Conservation (phyloP, 2,113 vertebrate genomes). For the Amia ocellicauda region DNA sequence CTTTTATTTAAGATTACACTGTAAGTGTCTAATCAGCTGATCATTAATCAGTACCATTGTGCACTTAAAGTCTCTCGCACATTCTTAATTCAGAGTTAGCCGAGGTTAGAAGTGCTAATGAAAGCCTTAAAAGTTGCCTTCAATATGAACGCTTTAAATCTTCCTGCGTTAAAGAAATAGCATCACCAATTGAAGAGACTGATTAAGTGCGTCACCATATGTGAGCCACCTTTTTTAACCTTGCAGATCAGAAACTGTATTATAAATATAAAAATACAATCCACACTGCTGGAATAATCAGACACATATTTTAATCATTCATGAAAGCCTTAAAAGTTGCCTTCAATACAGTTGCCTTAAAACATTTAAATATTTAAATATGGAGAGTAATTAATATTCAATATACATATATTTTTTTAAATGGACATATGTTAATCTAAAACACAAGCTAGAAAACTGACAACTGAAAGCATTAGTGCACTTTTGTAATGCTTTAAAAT, state of each 20-base stretch:
- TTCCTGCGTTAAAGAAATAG: constrained; percentile 19
- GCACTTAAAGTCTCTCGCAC: constrained; percentile 24
- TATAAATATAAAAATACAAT: too few relatives aligned
- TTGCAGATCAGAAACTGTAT: too few relatives aligned
- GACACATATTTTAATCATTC: neutral
- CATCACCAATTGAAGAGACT: neutral
- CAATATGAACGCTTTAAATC: constrained; percentile 53
- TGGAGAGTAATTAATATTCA: neutral
- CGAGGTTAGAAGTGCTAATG: constrained; percentile 28
- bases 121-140: constrained; percentile 39
- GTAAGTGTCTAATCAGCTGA: constrained; percentile 66
- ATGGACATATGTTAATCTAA: too few relatives aligned
- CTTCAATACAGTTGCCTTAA: too few relatives aligned
- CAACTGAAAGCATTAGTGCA: too few relatives aligned
- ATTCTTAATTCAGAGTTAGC: constrained; percentile 29
- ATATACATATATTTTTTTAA: too few relatives aligned
- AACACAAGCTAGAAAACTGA: too few relatives aligned
- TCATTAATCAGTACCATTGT: constrained; percentile 66
- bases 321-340: too few relatives aligned
- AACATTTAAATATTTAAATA: neutral
- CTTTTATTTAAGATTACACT: constrained; percentile 68
- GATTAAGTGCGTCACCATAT: neutral
- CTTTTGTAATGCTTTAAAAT: too few relatives aligned
- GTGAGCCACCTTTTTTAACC: neutral
- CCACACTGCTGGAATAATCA: too few relatives aligned